These are phyloP conservation scores for Trachops cirrhosus DNA, from an alignment of 2,797 vertebrate species.

Conservation along the genomic window DNA sequence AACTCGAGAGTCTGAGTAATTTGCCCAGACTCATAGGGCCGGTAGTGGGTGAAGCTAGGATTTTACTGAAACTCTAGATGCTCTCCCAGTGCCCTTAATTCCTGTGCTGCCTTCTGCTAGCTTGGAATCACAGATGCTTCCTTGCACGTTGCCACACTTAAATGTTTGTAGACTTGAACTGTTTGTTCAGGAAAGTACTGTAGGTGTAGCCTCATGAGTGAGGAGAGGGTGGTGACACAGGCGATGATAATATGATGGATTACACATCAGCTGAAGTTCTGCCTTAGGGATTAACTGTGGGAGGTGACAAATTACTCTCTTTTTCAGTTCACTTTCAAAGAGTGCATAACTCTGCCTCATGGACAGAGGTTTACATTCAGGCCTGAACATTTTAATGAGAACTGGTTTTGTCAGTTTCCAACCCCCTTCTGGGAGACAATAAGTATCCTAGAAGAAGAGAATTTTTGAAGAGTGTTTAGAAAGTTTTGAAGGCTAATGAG, in stretches of 20 bases:
- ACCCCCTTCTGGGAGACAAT: neutral
- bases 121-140: neutral
- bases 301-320: neutral
- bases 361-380: neutral
- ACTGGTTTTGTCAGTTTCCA: neutral
- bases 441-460: neutral
- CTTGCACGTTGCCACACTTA: neutral
- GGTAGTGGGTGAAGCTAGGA: neutral
- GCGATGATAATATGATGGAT: constrained; percentile 34
- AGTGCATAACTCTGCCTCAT: neutral
- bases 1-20: neutral
- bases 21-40: neutral
- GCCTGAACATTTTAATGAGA: neutral
- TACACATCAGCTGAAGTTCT: neutral
- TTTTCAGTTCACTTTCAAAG: constrained; percentile 28
- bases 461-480: neutral
- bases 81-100: neutral
- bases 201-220: neutral
- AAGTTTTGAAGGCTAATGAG: neutral
- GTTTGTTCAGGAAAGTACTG: neutral
- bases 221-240: neutral
- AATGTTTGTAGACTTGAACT: neutral
- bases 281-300: neutral
- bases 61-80: neutral
- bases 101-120: neutral